Percentiles rank a stretch among this genome's conserved stretches.
Conservation (phyloP, 2,797 vertebrate genomes). For the Microctenopoma lineatum region DNA sequence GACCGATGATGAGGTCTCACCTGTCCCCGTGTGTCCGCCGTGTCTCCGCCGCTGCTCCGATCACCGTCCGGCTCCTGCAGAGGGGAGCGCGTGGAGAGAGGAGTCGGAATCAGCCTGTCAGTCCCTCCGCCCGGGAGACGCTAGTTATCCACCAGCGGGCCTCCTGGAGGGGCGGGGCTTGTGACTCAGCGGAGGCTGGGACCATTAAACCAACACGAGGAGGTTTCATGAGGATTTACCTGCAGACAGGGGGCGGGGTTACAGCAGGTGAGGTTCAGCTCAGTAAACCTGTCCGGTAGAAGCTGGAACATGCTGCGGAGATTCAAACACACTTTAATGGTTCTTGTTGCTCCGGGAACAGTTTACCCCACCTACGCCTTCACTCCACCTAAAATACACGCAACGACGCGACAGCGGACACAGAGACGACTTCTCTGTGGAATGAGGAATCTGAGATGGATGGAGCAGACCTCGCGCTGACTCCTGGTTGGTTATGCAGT, state of each 20-base stretch:
- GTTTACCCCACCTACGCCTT: too few relatives aligned
- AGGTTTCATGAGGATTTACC: too few relatives aligned
- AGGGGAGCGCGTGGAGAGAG: not conserved
- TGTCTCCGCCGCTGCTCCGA: not conserved
- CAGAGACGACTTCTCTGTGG: not conserved
- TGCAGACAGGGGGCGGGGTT: too few relatives aligned
- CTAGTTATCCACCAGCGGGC: conserved; percentile 34
- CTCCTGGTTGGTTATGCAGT: not conserved
- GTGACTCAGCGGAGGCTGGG: not conserved
- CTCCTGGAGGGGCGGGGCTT: conserved; percentile 63
- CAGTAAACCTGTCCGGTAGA: conserved; percentile 8
- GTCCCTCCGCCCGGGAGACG: conserved; percentile 22
- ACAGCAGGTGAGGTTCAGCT: too few relatives aligned
- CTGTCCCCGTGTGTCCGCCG: conserved; percentile 15
- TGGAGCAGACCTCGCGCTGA: not conserved
- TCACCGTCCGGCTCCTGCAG: not conserved
- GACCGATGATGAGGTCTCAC: conserved; percentile 18
- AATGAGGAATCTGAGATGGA: not conserved
- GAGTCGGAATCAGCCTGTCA: not conserved
- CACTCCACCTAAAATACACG: too few relatives aligned
- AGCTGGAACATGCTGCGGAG: too few relatives aligned
- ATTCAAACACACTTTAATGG: too few relatives aligned
- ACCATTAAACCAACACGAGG: too few relatives aligned
- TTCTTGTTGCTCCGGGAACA: too few relatives aligned
- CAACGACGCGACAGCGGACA: too few relatives aligned